phyloP scores from a whole-genome alignment of 2,888 invertebrate species.

The Pyrrhia umbra region DNA sequence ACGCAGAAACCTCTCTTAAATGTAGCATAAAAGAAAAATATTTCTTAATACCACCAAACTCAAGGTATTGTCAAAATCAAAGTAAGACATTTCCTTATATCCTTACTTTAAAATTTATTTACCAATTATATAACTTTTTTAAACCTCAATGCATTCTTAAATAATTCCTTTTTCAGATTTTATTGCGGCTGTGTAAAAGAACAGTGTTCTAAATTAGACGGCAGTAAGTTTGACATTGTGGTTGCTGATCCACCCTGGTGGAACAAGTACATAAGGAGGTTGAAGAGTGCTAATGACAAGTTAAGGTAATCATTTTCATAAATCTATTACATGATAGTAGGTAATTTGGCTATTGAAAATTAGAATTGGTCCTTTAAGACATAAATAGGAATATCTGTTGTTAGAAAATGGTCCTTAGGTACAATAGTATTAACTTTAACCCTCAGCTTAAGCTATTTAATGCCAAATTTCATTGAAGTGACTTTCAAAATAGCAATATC shows the following conservation, averaged over 20 bases:
- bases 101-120: neutral
- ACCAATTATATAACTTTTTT: neutral
- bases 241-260: constrained; percentile 99
- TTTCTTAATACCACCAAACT: constrained; percentile 92
- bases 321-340: no score
- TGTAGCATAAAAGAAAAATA: constrained; percentile 82
- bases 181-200: constrained; percentile 91
- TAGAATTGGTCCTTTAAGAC: neutral
- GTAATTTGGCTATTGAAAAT: neutral
- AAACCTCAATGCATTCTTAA: neutral
- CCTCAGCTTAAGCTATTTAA: no score
- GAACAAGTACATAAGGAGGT: constrained; percentile 97
- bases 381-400: no score
- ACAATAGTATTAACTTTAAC: no score
- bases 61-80: constrained; percentile 83
- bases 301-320: constrained; percentile 90
- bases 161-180: constrained; percentile 84
- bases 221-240: constrained; percentile 93
- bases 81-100: constrained; percentile 26
- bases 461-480: no score
- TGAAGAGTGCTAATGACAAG: constrained; percentile 91
- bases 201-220: constrained; percentile 83
- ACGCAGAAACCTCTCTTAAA: constrained; percentile 84
- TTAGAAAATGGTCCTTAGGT: neutral
- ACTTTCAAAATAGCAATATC: no score